These are phyloP conservation scores for Cyprinodon diabolis DNA, from an alignment of 2,797 vertebrate genomes.

Conservation along the genomic window DNA sequence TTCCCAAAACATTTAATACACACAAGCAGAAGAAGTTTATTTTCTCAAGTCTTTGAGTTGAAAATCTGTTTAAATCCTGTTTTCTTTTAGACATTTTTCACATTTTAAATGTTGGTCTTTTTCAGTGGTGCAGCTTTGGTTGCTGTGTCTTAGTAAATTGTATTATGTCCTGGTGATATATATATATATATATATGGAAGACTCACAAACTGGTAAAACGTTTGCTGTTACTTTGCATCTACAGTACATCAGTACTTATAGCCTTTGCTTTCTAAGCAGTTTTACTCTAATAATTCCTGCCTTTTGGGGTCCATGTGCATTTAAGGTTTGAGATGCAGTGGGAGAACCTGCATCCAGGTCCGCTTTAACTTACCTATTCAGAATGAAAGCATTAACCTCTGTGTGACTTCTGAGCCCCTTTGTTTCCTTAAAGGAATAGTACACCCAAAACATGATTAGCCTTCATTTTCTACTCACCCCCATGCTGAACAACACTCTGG, in stretches of 20 bases:
- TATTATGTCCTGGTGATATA: too few relatives aligned
- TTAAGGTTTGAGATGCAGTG: neutral
- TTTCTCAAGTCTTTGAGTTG: too few relatives aligned
- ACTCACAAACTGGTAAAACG: constrained; percentile 1
- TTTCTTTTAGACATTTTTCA: constrained; percentile 1
- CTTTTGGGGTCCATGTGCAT: neutral
- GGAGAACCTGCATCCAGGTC: neutral
- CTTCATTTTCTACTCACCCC: too few relatives aligned
- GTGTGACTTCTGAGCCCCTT: too few relatives aligned
- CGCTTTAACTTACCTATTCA: too few relatives aligned
- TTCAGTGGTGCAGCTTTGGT: neutral
- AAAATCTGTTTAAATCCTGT: too few relatives aligned
- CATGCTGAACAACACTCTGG: too few relatives aligned
- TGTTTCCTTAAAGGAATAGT: too few relatives aligned
- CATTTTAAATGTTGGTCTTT: neutral
- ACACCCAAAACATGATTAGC: too few relatives aligned
- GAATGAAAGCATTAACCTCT: too few relatives aligned
- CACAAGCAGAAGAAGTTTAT: too few relatives aligned
- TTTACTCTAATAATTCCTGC: too few relatives aligned
- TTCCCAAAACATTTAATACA: neutral
- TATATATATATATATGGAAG: neutral
- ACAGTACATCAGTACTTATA: neutral
- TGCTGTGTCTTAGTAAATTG: constrained; percentile 4
- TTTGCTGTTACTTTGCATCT: constrained; percentile 3
- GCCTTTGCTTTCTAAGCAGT: neutral